Evolutionary conservation across 2,888 invertebrate species (phyloP), one percentile per base, ranked within the genome.

Genomic region (Chymomyza fuscimana): DNA sequence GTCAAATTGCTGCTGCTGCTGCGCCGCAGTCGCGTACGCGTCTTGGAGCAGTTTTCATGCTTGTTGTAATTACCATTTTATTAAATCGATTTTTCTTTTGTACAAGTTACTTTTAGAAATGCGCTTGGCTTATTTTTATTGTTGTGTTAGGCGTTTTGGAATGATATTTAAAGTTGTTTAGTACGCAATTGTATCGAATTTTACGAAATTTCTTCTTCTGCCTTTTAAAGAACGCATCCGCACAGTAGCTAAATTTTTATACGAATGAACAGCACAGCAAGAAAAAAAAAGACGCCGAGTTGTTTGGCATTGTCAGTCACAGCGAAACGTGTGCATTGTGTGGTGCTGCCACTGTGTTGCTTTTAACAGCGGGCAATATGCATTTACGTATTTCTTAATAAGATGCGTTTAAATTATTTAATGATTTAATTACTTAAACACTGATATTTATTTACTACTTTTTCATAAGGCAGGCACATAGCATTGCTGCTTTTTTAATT

Each of bases 211-310:
- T 65, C 15, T 54, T 59, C 60, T 66, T 67, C 46, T 15, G 32
- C 56, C 9, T 29, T n/a, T 15, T 10, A 66, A 60, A 12, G 22
- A 65, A 59, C 72, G 80, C 87, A 78, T 81, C 89, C 78, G 81
- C 77, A 87, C 89, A 69, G 82, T 65, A 79, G 79, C 81, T 85
- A 78, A 88, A 25, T 83, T 89, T 86, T 89, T 89, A 86, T 82
- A 85, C 89, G 89, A 91, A 90, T 91, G 90, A 82, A 54, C 50
- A n/a, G 12, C 16, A 25, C 29, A 61, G 61, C 22, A 65, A 50
- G 59, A 59, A 65, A 40, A 40, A 32, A 75, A 77, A 76, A 73
- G 32, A 54, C 22, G 54, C 6, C 50, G 16, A n/a, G 51, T 25
- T 74, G 75, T 67, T 60, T 65, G 19, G 22, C 19, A 10, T 60